Base-by-base conservation (phyloP, 2,113 vertebrate genomes). In the Pimephales promelas region DNA sequence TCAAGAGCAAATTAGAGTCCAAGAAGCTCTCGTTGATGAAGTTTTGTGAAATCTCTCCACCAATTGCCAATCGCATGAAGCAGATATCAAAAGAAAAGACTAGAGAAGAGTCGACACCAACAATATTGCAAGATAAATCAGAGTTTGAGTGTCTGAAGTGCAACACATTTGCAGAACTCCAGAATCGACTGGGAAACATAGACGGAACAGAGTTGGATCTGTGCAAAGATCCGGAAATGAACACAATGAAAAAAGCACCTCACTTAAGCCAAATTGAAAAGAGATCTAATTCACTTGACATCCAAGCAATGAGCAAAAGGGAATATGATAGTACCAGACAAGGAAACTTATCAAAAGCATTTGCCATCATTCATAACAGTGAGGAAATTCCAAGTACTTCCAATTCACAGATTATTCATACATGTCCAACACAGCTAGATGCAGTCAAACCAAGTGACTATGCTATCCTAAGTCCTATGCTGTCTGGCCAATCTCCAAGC, bases 151-250 rank as follows among this genome's bases (percentile, higher is more conserved):
- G 97, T 88, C 90, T 99, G 56, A 98, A 99, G 90, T 99, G 98
- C 88, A 98, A 98, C 89, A 99, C 98, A 1, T 99, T 99, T 88
- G 98, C 98, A 0, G 97, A 99, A 89, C 95, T 99, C 74, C 98
- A 99, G 83, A 96, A 99, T 89, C 92, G 98, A 66, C 88, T 99
- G 83, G 98, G 96, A 74, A 98, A 97, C 89, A 97, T 97, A 16
- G 95, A 97, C 0, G 96, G 95, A 82, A 96, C 94, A 10, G 96
- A 96, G 68, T 93, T 95, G 47, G 94, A 95, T 85, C 94, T 93
- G 14, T 95, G 95, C 34, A 94, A 95, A 85, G 94, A 94, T 89
- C 81, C 94, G 82, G 88, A 94, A 28, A 83, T 89, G 5, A 92
- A 94, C 49, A 90, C 86, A 75, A 76, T 88, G 5, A 85, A 85